Percentiles rank a stretch among this genome's conserved stretches.
Conservation (phyloP, 1,140 invertebrate genomes). For the Trypoxylus dichotomus region DNA sequence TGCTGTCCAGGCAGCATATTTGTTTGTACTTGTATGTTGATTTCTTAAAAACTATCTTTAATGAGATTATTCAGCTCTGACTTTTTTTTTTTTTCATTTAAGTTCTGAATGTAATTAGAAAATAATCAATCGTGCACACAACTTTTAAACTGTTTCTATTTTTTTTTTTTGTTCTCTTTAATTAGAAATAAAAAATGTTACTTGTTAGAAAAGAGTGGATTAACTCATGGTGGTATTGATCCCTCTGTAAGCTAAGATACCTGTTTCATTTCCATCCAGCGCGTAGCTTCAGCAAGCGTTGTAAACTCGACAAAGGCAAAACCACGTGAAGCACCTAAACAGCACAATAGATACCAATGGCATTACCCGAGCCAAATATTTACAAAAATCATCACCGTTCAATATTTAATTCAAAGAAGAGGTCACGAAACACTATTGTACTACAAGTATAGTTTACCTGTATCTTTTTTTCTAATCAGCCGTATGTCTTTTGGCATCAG, state of each 20-base stretch:
- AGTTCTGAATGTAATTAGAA: background rate
- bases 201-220: constrained; percentile 14
- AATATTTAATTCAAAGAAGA: constrained; percentile 30
- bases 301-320: constrained; percentile 97
- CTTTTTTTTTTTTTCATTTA: background rate
- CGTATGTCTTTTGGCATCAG: constrained; percentile 82
- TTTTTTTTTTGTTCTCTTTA: constrained; percentile 16
- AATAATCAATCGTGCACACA: constrained; percentile 6
- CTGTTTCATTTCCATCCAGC: constrained; percentile 93
- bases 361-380: constrained; percentile 49
- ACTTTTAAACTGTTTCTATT: background rate
- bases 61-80: background rate
- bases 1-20: constrained; percentile 31
- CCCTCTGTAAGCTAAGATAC: constrained; percentile 62
- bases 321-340: constrained; percentile 82
- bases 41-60: background rate
- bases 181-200: constrained; percentile 23
- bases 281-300: constrained; percentile 82
- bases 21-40: background rate
- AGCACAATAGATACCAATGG: constrained; percentile 55
- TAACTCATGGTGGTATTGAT: constrained; percentile 30
- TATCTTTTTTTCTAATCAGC: constrained; percentile 82
- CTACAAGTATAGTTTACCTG: constrained; percentile 64
- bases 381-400: constrained; percentile 20
- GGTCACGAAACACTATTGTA: constrained; percentile 14